A percentile compares a stretch with the other conserved stretches of the same genome.
phyloP scores from a whole-genome alignment of 2,797 vertebrate species.

The Xenopus petersii region DNA sequence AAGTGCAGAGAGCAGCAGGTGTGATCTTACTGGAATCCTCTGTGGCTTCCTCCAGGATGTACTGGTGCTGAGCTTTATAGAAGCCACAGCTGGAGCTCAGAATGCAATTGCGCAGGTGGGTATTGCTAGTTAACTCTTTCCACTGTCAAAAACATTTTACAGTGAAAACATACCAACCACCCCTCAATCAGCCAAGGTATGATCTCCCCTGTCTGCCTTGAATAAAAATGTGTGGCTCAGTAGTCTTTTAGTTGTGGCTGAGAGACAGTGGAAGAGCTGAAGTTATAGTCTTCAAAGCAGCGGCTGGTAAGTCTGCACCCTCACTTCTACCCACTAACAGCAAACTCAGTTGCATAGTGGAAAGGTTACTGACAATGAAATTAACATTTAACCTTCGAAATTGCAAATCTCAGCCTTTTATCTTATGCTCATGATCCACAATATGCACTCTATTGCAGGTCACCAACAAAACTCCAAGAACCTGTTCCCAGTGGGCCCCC shows the following conservation, averaged over 20 bases:
- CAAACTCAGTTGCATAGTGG: not conserved
- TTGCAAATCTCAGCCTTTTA: no score
- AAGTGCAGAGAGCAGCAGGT: constrained; percentile 9
- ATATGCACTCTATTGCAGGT: no score
- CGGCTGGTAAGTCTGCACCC: not conserved
- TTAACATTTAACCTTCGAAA: no score
- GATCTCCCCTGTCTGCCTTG: not conserved
- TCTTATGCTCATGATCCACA: no score
- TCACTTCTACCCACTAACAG: not conserved
- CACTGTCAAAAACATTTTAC: not conserved
- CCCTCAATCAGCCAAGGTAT: not conserved
- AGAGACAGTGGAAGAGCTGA: constrained; percentile 9
- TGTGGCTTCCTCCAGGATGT: constrained; percentile 37
- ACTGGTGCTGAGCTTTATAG: constrained; percentile 6
- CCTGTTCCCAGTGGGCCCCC: no score
- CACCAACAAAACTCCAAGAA: no score
- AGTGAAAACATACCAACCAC: not conserved
- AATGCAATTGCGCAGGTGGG: not conserved
- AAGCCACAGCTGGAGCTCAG: constrained; percentile 13
- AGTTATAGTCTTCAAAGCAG: not conserved
- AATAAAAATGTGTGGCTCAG: not conserved
- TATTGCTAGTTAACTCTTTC: not conserved
- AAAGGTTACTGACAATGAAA: no score
- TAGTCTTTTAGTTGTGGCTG: not conserved
- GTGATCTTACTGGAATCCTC: constrained; percentile 26